These are phyloP conservation scores for Dendronephthya gigantea DNA, from an alignment of 64 coral and sea anemone genomes.

Conservation along the genomic window DNA sequence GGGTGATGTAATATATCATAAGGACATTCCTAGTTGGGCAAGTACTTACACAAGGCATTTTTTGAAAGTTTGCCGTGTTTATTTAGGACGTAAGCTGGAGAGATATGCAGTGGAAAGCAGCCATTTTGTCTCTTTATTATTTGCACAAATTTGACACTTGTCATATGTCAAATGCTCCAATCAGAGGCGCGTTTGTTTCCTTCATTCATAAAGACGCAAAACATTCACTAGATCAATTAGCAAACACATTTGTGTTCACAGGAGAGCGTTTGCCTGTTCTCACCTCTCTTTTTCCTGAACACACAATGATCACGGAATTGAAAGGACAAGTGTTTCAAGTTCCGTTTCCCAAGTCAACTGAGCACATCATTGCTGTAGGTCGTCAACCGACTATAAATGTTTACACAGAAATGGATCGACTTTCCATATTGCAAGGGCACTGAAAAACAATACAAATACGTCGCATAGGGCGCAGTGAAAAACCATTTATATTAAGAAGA, in stretches of 20 bases:
- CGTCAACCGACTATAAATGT: neutral
- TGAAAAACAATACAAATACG: neutral
- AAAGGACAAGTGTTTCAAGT: neutral
- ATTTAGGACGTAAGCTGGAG: slow-evolving; percentile 4
- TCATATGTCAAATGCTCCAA: slow-evolving; percentile 9
- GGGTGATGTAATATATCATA: neutral
- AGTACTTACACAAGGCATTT: neutral
- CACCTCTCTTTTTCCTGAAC: slow-evolving; percentile 14
- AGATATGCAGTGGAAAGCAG: neutral
- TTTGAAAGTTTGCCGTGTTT: neutral
- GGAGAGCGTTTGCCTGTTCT: slow-evolving; percentile 16
- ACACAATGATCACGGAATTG: neutral
- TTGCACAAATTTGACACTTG: slow-evolving; percentile 16
- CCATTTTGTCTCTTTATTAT: slow-evolving; percentile 20
- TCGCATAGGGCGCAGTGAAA: neutral
- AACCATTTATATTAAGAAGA: neutral
- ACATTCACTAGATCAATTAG: slow-evolving; percentile 20
- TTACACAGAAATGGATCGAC: neutral
- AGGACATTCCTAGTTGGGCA: neutral
- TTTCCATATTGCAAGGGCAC: neutral
- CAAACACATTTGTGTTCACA: slow-evolving; percentile 4
- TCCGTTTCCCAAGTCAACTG: neutral
- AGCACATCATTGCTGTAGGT: slow-evolving; percentile 11
- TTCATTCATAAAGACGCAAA: neutral
- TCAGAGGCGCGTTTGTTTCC: slow-evolving; percentile 2